These are phyloP conservation scores for Euura lappo DNA, from an alignment of 1,140 invertebrate species.

Conservation along the genomic window DNA sequence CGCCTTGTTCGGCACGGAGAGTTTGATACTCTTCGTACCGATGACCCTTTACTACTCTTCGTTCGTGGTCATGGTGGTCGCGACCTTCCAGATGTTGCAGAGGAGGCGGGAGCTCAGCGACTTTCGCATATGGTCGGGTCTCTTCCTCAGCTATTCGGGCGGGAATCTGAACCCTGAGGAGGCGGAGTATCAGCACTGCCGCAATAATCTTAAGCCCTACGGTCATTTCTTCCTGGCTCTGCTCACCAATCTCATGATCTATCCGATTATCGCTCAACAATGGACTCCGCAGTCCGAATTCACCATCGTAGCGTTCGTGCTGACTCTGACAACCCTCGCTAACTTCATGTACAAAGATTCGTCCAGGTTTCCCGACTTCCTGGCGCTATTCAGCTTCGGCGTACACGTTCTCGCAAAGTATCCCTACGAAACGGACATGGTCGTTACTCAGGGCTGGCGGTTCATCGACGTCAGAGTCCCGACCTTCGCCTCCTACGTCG, in stretches of 20 bases:
- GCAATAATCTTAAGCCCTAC: slow-evolving; percentile 82
- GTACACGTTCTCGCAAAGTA: slow-evolving; percentile 84
- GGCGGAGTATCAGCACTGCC: slow-evolving; percentile 81
- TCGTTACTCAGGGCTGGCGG: slow-evolving; percentile 79
- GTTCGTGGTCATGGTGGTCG: slow-evolving; percentile 74
- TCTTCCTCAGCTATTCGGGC: slow-evolving; percentile 75
- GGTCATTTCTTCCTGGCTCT: slow-evolving; percentile 78
- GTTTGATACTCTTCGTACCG: slow-evolving; percentile 70
- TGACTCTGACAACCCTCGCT: slow-evolving; percentile 77
- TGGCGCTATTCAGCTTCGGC: slow-evolving; percentile 78
- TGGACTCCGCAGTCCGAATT: slow-evolving; percentile 86
- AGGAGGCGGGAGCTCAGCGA: slow-evolving; percentile 75
- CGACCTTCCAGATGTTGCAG: slow-evolving; percentile 81
- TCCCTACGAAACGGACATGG: slow-evolving; percentile 81
- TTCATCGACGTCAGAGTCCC: slow-evolving; percentile 81
- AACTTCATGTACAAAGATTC: slow-evolving; percentile 70
- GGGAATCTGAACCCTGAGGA: slow-evolving; percentile 76
- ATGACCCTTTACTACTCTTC: slow-evolving; percentile 75
- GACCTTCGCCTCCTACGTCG: slow-evolving; percentile 79
- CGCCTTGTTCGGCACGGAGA: slow-evolving; percentile 69
- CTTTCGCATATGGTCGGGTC: slow-evolving; percentile 79
- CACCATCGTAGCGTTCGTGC: slow-evolving; percentile 72
- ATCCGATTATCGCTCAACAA: slow-evolving; percentile 76
- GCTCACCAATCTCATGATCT: slow-evolving; percentile 75
- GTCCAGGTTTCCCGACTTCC: slow-evolving; percentile 69